Base-by-base conservation (phyloP, 2,113 vertebrate species). In the Poicephalus gulielmi region DNA sequence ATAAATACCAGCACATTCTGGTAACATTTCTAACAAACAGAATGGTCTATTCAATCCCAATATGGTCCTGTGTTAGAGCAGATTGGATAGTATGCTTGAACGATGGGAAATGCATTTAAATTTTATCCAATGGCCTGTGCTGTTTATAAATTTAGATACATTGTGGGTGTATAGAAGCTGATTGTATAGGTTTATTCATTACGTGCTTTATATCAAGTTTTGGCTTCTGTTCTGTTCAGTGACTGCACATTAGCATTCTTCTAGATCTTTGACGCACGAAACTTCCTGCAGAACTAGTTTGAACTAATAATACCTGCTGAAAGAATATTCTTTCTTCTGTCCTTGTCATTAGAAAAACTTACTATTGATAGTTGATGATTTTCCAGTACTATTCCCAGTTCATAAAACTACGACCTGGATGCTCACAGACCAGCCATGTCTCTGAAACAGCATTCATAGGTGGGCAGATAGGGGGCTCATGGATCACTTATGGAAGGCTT, bases 1-100 rank as follows among this genome's bases (percentile, higher is more conserved):
- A 95, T 92, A 96, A 96, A 95, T 95, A 96, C 86, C 95, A 84
- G 80, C 87, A 92, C 89, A 77, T 91, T 96, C 96, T 96, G 90
- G 17, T 88, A 67, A 35, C 57, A 41, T 91, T 96, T 94, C 59
- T 90, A 83, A 76, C 89, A 95, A 80, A 95, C 96, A 96, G 91
- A 81, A 94, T 92, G 96, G 91, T 66, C 94, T 92, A 7, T 82
- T 95, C 89, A 86, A 35, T 17, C 82, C 92, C 95, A 95, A 94
- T 97, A 96, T 94, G 93, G 86, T 93, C 47, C 91, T 37, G 79
- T 96, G 91, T 96, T 84, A 93, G 50, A 97, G 92, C 91, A 96
- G 89, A 86, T 96, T 97, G 96, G 94, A 35, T 79, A 76, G 84
- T 41, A 73, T 41, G 20, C 89, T 92, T 74, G 67, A 23, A 10